Conservation (phyloP, 2,113 vertebrate genomes). For the Nannobrachium achirus region DNA sequence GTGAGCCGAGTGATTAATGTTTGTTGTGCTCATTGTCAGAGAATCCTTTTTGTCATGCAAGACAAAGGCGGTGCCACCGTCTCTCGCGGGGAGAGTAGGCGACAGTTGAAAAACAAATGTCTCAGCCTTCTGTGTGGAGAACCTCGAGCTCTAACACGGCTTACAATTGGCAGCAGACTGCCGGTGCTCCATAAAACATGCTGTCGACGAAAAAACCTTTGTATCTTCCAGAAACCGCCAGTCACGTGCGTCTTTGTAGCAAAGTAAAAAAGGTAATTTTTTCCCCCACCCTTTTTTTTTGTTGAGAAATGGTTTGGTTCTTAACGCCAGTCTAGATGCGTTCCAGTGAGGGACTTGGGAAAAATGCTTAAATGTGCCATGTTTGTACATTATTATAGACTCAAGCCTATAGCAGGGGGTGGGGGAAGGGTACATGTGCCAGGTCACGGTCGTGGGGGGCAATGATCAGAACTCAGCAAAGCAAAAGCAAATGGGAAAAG, state of each 20-base stretch:
- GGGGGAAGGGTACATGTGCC: not conserved
- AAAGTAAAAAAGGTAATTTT: not conserved
- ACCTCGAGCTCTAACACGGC: not conserved
- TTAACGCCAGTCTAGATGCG: slow-evolving; percentile 2
- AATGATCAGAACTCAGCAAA: slow-evolving; percentile 22
- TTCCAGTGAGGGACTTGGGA: not conserved
- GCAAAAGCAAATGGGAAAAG: slow-evolving; percentile 37
- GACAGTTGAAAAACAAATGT: slow-evolving; percentile 3
- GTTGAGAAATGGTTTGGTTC: slow-evolving; percentile 2
- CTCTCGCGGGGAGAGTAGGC: not conserved
- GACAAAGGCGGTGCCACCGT: slow-evolving; percentile 16
- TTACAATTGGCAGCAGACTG: not conserved
- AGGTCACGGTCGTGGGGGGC: not conserved
- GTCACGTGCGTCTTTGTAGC: not conserved
- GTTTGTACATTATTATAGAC: slow-evolving; percentile 10
- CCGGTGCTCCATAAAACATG: slow-evolving; percentile 4
- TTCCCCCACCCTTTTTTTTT: not conserved
- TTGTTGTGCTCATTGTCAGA: slow-evolving; percentile 19
- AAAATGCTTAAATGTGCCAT: not conserved
- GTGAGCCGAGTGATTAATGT: slow-evolving; percentile 26
- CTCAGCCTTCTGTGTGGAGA: not conserved
- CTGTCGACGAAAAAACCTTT: not conserved
- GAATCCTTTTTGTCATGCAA: slow-evolving; percentile 32
- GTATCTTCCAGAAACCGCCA: not conserved
- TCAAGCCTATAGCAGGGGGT: not conserved